These are phyloP conservation scores for Anhinga anhinga DNA, from an alignment of 2,113 vertebrate genomes.

Conservation along the genomic window DNA sequence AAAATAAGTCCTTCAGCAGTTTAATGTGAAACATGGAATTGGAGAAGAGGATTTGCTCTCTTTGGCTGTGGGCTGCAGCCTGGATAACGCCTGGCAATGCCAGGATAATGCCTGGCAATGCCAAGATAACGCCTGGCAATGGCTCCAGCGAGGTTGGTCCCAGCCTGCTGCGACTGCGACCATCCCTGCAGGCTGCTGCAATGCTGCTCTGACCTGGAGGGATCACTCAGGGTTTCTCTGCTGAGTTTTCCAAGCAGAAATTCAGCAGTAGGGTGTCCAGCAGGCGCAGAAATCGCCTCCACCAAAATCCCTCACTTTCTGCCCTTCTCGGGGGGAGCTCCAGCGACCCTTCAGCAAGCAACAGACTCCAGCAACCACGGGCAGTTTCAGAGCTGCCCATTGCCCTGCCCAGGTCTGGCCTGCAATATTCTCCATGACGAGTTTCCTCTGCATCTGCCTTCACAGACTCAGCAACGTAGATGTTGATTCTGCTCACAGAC, in stretches of 20 bases:
- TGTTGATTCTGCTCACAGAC: neutral
- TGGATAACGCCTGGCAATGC: no score
- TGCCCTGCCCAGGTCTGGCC: neutral
- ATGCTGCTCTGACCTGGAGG: no score
- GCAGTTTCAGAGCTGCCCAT: neutral
- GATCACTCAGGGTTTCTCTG: no score
- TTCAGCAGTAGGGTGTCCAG: neutral
- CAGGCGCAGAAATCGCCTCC: neutral
- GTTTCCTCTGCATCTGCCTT: neutral
- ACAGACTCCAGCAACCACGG: rapidly evolving
- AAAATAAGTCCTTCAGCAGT: neutral
- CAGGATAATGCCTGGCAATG: no score
- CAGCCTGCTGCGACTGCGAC: neutral
- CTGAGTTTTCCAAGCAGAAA: neutral
- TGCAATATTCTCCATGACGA: neutral
- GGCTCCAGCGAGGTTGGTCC: neutral
- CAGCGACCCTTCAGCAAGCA: neutral
- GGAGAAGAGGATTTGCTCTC: neutral
- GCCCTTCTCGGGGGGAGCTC: neutral
- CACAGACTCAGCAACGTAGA: neutral
- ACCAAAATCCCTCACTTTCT: neutral
- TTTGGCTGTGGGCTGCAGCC: neutral
- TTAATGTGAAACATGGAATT: neutral
- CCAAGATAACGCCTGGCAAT: no score
- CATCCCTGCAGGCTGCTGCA: neutral